phyloP scores from a whole-genome alignment of 2,888 invertebrate genomes.

The Iselma pallidipennis region DNA sequence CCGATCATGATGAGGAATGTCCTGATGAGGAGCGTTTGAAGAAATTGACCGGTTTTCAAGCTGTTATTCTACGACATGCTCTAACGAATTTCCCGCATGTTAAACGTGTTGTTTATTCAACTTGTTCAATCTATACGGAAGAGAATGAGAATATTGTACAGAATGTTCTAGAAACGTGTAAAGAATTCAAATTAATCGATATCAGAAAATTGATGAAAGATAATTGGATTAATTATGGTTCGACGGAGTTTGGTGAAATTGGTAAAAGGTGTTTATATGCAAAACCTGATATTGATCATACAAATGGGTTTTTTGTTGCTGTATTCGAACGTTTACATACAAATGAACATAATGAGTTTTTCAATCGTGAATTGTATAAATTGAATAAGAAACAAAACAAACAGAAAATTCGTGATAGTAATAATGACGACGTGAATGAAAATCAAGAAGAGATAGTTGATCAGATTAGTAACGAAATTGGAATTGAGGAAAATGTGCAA shows the following conservation, averaged over 20 bases:
- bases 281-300: slow-evolving; percentile 73
- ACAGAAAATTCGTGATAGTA: not conserved
- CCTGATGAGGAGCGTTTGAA: slow-evolving; percentile 59
- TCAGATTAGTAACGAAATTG: not conserved
- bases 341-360: slow-evolving; percentile 50
- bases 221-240: slow-evolving; percentile 72
- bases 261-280: slow-evolving; percentile 80
- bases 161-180: slow-evolving; percentile 65
- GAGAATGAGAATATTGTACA: slow-evolving; percentile 93
- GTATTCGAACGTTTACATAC: slow-evolving; percentile 72
- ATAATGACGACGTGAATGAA: not conserved
- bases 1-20: slow-evolving; percentile 42
- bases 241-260: slow-evolving; percentile 66
- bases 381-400: slow-evolving; percentile 7
- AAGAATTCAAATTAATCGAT: slow-evolving; percentile 66
- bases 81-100: slow-evolving; percentile 81
- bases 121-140: slow-evolving; percentile 87
- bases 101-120: slow-evolving; percentile 91
- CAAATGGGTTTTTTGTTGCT: slow-evolving; percentile 96
- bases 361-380: slow-evolving; percentile 35
- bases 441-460: not conserved
- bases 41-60: slow-evolving; percentile 78
- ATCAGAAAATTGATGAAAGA: slow-evolving; percentile 64
- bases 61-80: slow-evolving; percentile 83
- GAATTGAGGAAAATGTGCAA: not conserved